A percentile compares a stretch with the other conserved stretches of the same genome.
Conservation (phyloP, 2,888 invertebrate species). For the Drosophila subquinaria region DNA sequence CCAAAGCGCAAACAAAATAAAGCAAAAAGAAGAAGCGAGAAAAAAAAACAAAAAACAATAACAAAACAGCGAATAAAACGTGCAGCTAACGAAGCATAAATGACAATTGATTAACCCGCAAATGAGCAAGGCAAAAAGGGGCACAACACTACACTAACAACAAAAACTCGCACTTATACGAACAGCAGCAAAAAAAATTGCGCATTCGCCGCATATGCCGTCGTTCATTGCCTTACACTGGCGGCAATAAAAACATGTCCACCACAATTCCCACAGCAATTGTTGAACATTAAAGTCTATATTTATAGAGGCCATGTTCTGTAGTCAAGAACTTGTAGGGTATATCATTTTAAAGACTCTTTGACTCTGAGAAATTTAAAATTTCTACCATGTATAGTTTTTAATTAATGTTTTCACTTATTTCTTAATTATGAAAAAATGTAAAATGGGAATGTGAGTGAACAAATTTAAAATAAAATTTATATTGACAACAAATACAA, state of each 20-base stretch:
- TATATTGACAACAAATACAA: not conserved
- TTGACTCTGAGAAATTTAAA: no score
- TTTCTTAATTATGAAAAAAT: not conserved
- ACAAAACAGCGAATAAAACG: slow-evolving; percentile 47
- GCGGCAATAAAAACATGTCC: slow-evolving; percentile 17
- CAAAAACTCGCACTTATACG: slow-evolving; percentile 1
- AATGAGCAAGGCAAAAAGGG: slow-evolving; percentile 40
- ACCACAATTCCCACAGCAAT: slow-evolving; percentile 39
- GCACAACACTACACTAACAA: slow-evolving; percentile 13
- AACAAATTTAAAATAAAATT: not conserved
- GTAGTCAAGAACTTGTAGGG: not conserved
- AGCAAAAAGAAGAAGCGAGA: slow-evolving; percentile 14
- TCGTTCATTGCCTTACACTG: slow-evolving; percentile 29
- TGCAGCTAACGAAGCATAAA: slow-evolving; percentile 74
- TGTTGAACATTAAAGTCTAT: not conserved
- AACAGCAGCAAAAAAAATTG: slow-evolving; percentile 51
- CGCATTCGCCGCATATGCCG: slow-evolving; percentile 55
- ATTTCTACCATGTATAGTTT: not conserved
- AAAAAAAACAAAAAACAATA: slow-evolving; percentile 22
- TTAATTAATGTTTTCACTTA: not conserved
- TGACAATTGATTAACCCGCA: slow-evolving; percentile 66
- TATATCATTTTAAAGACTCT: not conserved
- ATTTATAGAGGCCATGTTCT: not conserved
- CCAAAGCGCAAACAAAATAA: slow-evolving; percentile 20
- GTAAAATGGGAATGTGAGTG: no score